Conservation (phyloP, 2,797 vertebrate genomes). For the Taenioides sp. region DNA sequence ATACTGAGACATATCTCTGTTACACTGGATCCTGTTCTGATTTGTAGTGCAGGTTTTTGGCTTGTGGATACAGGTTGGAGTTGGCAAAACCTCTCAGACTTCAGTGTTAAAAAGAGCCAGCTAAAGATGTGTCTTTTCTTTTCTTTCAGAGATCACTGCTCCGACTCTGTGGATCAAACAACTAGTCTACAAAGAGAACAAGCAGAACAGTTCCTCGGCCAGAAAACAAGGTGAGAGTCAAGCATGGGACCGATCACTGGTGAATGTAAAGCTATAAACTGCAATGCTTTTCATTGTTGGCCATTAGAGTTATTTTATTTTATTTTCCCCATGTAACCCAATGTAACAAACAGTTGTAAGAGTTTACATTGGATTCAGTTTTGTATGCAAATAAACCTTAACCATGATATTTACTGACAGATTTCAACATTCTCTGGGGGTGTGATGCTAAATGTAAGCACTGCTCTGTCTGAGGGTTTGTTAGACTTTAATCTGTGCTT, state of each 20-base stretch:
- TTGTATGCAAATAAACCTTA: no score
- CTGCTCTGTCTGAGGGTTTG: no score
- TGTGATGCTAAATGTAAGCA: no score
- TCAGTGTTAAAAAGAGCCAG: background rate
- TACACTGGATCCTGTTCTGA: conserved; percentile 20
- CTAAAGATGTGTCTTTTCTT: conserved; percentile 13
- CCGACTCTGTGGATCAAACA: conserved; percentile 97
- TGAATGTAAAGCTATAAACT: background rate
- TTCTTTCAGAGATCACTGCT: conserved; percentile 91
- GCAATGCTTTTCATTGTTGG: background rate
- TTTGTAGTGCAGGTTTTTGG: conserved; percentile 31
- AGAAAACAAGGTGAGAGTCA: conserved; percentile 86
- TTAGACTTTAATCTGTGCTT: no score
- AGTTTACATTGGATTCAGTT: no score
- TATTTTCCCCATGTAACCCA: no score
- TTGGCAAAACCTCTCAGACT: conserved; percentile 9
- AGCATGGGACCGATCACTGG: background rate
- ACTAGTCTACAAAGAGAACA: conserved; percentile 89
- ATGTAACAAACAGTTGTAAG: no score
- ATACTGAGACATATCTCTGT: conserved; percentile 31
- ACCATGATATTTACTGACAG: no score
- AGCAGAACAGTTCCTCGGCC: conserved; percentile 86
- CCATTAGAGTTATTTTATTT: background rate
- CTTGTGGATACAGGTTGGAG: background rate
- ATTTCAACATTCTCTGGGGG: no score